Conservation (phyloP, 2,113 vertebrate species). For the Aspiorhynchus laticeps region DNA sequence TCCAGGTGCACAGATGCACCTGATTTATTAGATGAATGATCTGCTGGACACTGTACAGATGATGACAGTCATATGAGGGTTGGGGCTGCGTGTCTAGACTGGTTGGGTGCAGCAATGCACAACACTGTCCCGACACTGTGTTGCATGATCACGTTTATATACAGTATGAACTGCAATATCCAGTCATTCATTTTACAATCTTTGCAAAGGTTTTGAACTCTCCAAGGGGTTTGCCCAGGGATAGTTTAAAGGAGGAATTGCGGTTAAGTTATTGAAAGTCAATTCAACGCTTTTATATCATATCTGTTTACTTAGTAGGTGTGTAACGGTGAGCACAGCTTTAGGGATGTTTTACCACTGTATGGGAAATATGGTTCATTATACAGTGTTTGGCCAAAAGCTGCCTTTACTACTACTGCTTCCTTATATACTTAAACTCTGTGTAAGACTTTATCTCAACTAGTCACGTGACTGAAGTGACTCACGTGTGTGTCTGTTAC, state of each 20-base stretch:
- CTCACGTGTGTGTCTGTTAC: background rate
- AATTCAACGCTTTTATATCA: background rate
- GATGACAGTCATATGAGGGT: slow-evolving; percentile 23
- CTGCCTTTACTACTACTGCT: background rate
- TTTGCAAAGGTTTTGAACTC: slow-evolving; percentile 6
- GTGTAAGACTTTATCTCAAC: background rate
- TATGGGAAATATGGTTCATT: background rate
- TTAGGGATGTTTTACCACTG: background rate
- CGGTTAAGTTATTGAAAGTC: slow-evolving; percentile 4
- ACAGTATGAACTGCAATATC: background rate
- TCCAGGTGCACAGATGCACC: slow-evolving; percentile 61
- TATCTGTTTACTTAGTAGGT: slow-evolving; percentile 65
- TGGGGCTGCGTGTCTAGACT: slow-evolving; percentile 26
- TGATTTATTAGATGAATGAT: slow-evolving; percentile 60
- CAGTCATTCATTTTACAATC: slow-evolving; percentile 19
- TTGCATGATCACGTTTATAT: background rate
- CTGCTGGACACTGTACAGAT: slow-evolving; percentile 41
- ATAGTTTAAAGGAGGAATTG: slow-evolving; percentile 21
- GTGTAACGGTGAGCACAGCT: slow-evolving; percentile 57
- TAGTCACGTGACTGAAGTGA: slow-evolving; percentile 12
- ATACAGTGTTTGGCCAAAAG: background rate
- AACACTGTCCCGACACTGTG: background rate
- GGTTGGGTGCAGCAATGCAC: background rate
- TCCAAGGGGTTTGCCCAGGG: background rate
- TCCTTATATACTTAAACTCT: background rate